Base-by-base conservation (phyloP, 1,140 invertebrate species). In the Drosophila sp. region DNA sequence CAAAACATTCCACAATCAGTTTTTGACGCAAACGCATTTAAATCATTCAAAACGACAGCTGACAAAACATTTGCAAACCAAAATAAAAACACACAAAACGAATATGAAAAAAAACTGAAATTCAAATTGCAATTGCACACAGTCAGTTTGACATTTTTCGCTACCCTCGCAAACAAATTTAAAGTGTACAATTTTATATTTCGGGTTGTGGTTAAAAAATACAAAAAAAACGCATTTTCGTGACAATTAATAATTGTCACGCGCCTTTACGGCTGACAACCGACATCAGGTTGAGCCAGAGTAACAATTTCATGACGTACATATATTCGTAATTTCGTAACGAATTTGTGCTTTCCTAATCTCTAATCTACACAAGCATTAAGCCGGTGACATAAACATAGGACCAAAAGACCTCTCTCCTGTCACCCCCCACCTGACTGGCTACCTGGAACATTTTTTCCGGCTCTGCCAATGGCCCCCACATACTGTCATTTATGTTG, bases 341-440 rank as follows among this genome's bases (percentile, higher is more conserved):
- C 47, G 23, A 29, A 70, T 89, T 84, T 89, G 76, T 80, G 76
- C 89, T 68, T 73, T 66, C 62, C 76, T 87, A 84, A 87, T 89
- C 83, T 87, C 73, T 89, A 89, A 87, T 87, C 84, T 87, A 89
- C 80, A 89, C 80, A 73, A 70, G 84, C 79, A 87, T 87, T 87
- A 87, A 70, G 60, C 73, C 64, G 27, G 62, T 72, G 79, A 89
- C 84, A 83, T 63, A 82, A 89, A 76, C 76, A 75, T 72, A 66
- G 69, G 71, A 41, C 62, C 8, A 56, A 60, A 54, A 8, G 44
- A 50, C 23, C 44, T 27, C 44, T 11, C 35, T 27, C 7, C 44
- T 8, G 7, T 10, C 23, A 27, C 6, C 6, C 44, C 23, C 3
- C 4, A 50, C 41, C 44, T 50, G 55, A 27, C 32, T 35, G 27